Base-by-base conservation (phyloP, 2,113 vertebrate genomes). In the Charadrius vociferus region DNA sequence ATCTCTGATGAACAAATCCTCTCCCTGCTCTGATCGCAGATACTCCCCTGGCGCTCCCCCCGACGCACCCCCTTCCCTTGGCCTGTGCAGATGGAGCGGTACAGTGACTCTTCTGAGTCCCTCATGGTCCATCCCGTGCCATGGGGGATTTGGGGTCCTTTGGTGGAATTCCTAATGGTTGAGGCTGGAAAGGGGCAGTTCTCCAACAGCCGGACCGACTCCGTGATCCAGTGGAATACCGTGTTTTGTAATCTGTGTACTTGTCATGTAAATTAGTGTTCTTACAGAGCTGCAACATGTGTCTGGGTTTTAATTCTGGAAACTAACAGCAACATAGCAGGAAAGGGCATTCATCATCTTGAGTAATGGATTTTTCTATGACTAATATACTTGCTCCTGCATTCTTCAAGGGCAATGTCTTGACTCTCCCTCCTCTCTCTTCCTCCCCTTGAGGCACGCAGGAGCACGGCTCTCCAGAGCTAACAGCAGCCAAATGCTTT, bases 231-330 rank as follows among this genome's bases (percentile, higher is more conserved):
- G 20, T 14, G 52, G 47, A 91, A 78, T 10, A 4, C 3, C 0
- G 0, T 58, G 30, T 6, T 87, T 14, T 5, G 71, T 55, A 14
- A 83, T 77, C 96, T 87, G 49, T 55, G 85, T 21, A 20, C 79
- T 88, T 78, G 92, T 80, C 94, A 61, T 92, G 97, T 92, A 93
- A 90, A 96, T 93, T 12, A 89, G 95, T 8, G 66, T 68, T 95
- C 95, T 95, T 53, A 80, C 26, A 43, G 88, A 94, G 73, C 97
- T 81, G 50, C 78, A 41, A 41, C 92, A 10, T 30, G 32, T 32
- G 82, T 34, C 94, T 55, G 12, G 36, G 68, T 8, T 77, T 86
- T 88, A 52, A 45, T 86, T 89, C 91, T 61, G 41, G 65, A 70
- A 67, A 49, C 88, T 52, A 43, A 36, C 82, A 73, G 91, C 78